These are phyloP conservation scores for Thalassaphorura encarpata DNA, from an alignment of 1,140 invertebrate genomes.

Conservation along the genomic window DNA sequence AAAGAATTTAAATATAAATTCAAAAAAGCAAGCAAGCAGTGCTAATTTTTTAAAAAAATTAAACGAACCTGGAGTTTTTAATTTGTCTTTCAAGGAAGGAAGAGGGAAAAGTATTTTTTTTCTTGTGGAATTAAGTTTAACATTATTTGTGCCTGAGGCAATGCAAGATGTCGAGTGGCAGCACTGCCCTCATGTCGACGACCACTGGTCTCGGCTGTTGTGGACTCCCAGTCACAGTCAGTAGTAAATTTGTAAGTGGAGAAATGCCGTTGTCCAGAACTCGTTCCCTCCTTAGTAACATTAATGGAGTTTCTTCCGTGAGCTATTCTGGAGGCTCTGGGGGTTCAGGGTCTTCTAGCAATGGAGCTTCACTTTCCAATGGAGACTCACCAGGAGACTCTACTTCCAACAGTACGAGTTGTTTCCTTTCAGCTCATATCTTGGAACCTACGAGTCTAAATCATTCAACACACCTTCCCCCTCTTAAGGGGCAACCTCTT, in stretches of 20 bases:
- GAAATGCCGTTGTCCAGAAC: slow-evolving; percentile 42
- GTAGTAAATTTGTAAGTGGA: slow-evolving; percentile 22
- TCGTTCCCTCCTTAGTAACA: slow-evolving; percentile 39
- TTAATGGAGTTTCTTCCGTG: slow-evolving; percentile 33
- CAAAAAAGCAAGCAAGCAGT: too few species aligned
- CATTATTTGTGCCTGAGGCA: too few species aligned
- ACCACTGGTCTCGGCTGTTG: slow-evolving; percentile 13
- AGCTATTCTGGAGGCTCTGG: slow-evolving; percentile 12
- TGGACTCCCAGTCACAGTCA: not conserved
- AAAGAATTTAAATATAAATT: too few species aligned
- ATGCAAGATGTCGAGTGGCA: slow-evolving; percentile 32
- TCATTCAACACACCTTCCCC: slow-evolving; percentile 21
- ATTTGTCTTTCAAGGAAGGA: too few species aligned
- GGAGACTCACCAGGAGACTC: slow-evolving; percentile 29
- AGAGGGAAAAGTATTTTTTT: too few species aligned
- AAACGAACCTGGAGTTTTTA: too few species aligned
- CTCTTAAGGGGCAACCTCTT: slow-evolving; percentile 20
- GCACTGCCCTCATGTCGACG: slow-evolving; percentile 25
- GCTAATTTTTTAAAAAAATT: too few species aligned
- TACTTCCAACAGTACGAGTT: not conserved
- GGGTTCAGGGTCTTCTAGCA: slow-evolving; percentile 36
- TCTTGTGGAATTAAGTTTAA: too few species aligned
- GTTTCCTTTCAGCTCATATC: slow-evolving; percentile 7
- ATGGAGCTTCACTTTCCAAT: slow-evolving; percentile 38
- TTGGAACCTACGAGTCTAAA: not conserved